A percentile compares a stretch with the other conserved stretches of the same genome.
phyloP scores from a whole-genome alignment of 2,113 vertebrate species.

The Poecile atricapillus region DNA sequence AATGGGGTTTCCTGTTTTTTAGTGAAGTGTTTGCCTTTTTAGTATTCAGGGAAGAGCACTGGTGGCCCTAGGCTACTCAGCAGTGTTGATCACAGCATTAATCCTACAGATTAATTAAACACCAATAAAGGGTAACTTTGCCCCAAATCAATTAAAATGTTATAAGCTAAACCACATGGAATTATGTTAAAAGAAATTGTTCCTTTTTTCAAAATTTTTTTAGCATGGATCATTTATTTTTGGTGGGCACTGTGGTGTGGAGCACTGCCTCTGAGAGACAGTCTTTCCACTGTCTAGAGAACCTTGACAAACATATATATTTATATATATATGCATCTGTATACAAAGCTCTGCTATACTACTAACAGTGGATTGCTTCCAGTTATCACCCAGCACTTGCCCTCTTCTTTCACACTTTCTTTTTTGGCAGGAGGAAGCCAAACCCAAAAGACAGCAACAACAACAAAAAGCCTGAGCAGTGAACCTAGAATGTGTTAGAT shows the following conservation, averaged over 20 bases:
- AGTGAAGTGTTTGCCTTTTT: background rate
- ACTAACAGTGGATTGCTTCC: background rate
- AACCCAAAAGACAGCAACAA: background rate
- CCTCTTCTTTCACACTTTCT: conserved; percentile 4
- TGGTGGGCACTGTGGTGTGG: background rate
- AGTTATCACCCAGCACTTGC: background rate
- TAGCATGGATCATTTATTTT: background rate
- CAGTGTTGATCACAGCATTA: background rate
- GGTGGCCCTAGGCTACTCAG: background rate
- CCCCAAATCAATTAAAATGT: background rate
- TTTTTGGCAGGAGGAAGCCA: background rate
- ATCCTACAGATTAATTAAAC: background rate
- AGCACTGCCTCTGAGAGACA: background rate
- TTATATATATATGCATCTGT: too few relatives aligned
- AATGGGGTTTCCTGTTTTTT: conserved; percentile 34
- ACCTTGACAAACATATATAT: background rate
- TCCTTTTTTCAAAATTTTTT: background rate
- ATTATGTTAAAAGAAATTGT: background rate
- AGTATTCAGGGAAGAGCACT: background rate
- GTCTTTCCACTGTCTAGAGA: background rate
- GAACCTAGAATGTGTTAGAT: conserved; percentile 61
- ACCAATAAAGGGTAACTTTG: background rate
- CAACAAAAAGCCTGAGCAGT: background rate
- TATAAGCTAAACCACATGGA: background rate
- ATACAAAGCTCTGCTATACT: background rate